Evolutionary conservation across 2,888 invertebrate species (phyloP).

Genomic region (Dryococelus australis): DNA sequence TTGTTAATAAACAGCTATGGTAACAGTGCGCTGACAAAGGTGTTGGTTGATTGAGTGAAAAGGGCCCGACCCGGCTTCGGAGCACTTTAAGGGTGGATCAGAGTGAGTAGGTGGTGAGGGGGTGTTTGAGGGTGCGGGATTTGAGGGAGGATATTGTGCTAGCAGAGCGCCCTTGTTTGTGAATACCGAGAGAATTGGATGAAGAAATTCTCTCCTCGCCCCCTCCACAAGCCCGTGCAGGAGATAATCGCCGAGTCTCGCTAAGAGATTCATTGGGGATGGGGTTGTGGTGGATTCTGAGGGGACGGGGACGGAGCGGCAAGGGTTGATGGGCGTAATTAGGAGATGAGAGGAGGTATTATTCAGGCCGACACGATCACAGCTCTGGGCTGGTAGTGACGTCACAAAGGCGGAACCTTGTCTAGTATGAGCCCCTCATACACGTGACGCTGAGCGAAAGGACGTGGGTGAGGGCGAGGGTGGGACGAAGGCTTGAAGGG

Average conservation of each 20-base stretch:
- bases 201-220: neutral
- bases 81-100: neutral
- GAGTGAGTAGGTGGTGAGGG: no score
- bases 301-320: neutral
- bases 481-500: no score
- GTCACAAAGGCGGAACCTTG: constrained; percentile 10
- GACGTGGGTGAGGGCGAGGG: no score
- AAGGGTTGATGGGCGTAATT: neutral
- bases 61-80: neutral
- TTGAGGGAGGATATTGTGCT: neutral
- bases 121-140: no score
- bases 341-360: constrained; percentile 6
- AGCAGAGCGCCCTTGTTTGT: neutral
- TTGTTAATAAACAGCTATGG: neutral
- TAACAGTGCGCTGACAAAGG: neutral
- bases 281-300: neutral
- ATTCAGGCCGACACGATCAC: constrained; percentile 3
- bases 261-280: neutral
- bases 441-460: neutral
- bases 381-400: neutral
- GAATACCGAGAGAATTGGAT: neutral
- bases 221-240: neutral
- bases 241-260: neutral
- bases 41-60: constrained; percentile 10
- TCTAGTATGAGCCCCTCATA: neutral